These are phyloP conservation scores for Lagorchestes hirsutus DNA, from an alignment of 2,797 vertebrate genomes.

Conservation along the genomic window DNA sequence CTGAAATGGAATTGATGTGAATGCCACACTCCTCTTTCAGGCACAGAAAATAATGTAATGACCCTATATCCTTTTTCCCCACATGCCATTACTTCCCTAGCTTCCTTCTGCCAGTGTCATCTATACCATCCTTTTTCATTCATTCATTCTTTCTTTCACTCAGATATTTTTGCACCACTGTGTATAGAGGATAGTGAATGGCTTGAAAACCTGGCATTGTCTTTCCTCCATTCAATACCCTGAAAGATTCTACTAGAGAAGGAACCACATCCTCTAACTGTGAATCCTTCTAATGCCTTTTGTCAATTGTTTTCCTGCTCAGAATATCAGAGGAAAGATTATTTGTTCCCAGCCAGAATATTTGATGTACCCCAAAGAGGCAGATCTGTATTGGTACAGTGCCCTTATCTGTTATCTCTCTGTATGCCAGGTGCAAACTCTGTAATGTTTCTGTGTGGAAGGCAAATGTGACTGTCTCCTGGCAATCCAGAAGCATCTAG, in stretches of 20 bases:
- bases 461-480: slow-evolving; percentile 42
- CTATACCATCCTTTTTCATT: neutral
- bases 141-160: neutral
- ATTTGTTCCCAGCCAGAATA: neutral
- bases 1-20: neutral
- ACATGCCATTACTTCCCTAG: neutral
- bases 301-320: slow-evolving; percentile 8
- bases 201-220: neutral
- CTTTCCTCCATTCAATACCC: neutral
- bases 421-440: neutral
- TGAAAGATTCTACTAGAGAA: neutral
- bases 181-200: neutral
- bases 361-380: neutral
- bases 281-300: neutral
- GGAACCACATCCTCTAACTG: neutral
- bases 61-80: neutral
- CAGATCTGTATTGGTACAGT: neutral
- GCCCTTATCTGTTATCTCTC: neutral
- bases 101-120: neutral
- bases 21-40: neutral
- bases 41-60: neutral
- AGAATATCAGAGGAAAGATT: neutral
- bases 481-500: slow-evolving; percentile 18
- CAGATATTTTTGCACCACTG: neutral
- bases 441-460: neutral